Percentiles rank a stretch among this genome's conserved stretches.
Evolutionary conservation across 2,113 vertebrate species (phyloP).

Genomic region (Scalopus aquaticus): DNA sequence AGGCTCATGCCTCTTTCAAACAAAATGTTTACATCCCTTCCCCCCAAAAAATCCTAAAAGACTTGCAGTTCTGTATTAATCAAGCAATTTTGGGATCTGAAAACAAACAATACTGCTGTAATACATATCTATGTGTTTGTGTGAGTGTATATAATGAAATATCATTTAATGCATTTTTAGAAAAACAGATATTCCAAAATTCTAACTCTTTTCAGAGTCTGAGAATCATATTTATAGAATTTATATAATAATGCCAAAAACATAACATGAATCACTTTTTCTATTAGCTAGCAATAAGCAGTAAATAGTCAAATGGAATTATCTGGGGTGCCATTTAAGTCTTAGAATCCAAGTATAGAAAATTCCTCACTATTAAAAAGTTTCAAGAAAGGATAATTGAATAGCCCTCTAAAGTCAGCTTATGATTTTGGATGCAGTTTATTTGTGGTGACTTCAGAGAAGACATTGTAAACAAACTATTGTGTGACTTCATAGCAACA

Average conservation of each 20-base stretch:
- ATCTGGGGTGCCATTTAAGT: neutral
- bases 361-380: neutral
- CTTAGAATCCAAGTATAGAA: constrained; percentile 18
- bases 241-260: neutral
- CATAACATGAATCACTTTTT: neutral
- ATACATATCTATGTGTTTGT: neutral
- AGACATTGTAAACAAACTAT: neutral
- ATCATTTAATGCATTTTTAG: neutral
- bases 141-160: neutral
- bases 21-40: no score
- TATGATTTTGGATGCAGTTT: neutral
- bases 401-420: neutral
- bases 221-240: constrained; percentile 4
- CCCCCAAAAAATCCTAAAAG: neutral
- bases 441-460: neutral
- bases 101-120: neutral
- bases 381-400: neutral
- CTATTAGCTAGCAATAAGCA: neutral
- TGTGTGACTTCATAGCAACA: neutral
- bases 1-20: no score
- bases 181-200: neutral
- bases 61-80: neutral
- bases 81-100: neutral
- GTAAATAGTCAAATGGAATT: neutral
- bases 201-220: constrained; percentile 25